phyloP scores from a whole-genome alignment of 2,113 vertebrate species.

The Ptychochromis oligacanthus region DNA sequence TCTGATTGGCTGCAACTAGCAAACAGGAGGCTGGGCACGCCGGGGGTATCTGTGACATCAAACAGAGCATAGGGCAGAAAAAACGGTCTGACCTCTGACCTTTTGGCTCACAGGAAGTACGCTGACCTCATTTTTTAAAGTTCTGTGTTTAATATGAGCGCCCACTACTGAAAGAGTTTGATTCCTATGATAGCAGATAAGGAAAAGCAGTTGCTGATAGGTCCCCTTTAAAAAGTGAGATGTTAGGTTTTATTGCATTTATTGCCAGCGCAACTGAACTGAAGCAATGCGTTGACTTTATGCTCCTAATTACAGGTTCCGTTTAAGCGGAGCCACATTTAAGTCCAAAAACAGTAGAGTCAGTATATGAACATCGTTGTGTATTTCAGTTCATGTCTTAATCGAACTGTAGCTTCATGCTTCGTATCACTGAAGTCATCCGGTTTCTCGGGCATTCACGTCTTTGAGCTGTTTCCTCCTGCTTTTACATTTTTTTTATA shows the following conservation, averaged over 20 bases:
- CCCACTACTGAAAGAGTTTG: not conserved
- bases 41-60: not conserved
- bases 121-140: not conserved
- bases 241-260: too few species aligned
- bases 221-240: too few species aligned
- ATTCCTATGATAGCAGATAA: not conserved
- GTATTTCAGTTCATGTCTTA: too few species aligned
- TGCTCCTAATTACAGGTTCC: not conserved
- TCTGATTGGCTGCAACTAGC: not conserved
- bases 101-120: not conserved
- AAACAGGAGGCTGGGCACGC: not conserved
- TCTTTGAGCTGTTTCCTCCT: not conserved
- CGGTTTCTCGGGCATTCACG: too few species aligned
- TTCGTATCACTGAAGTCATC: too few species aligned
- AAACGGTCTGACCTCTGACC: not conserved
- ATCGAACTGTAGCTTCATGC: too few species aligned
- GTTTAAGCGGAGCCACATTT: not conserved
- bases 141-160: not conserved
- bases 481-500: fast-evolving
- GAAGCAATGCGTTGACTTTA: not conserved
- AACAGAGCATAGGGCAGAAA: not conserved
- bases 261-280: fast-evolving
- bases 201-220: too few species aligned
- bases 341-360: too few species aligned
- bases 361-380: too few species aligned